Evolutionary conservation across 1,140 invertebrate genomes (phyloP).

Genomic region (Popillia japonica): DNA sequence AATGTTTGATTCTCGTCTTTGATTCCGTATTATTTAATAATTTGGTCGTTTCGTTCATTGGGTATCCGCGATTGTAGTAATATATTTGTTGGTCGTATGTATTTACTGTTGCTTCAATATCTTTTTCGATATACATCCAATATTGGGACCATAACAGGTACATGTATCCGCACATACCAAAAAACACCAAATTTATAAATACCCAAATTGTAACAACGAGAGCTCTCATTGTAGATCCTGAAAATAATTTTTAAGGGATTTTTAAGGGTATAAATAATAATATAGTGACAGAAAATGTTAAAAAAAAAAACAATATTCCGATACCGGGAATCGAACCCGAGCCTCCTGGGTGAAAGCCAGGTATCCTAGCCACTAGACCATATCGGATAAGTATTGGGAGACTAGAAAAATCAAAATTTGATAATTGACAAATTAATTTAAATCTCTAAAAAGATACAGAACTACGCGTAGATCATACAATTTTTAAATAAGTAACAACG

Average conservation of each 20-base stretch:
- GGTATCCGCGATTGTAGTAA: conserved; percentile 57
- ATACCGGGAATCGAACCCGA: conserved; percentile 46
- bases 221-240: conserved; percentile 64
- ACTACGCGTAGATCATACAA: too few species aligned
- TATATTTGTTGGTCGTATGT: conserved; percentile 59
- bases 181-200: conserved; percentile 73
- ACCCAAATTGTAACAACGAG: conserved; percentile 73
- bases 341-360: conserved; percentile 45
- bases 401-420: too few species aligned
- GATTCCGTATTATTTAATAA: conserved; percentile 42
- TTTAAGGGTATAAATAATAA: too few species aligned
- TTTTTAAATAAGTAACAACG: too few species aligned
- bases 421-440: too few species aligned
- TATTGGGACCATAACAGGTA: conserved; percentile 76
- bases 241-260: neutral
- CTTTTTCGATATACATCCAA: conserved; percentile 68
- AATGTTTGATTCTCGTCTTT: conserved; percentile 55
- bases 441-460: too few species aligned
- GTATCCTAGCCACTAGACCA: conserved; percentile 46
- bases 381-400: conserved; percentile 41
- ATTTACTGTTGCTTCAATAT: conserved; percentile 58
- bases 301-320: conserved; percentile 17
- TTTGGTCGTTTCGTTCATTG: conserved; percentile 49
- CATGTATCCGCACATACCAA: conserved; percentile 76
- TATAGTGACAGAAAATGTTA: neutral